Evolutionary conservation across 2,888 invertebrate genomes (phyloP), one percentile per base, ranked within the genome.

Genomic region (Leptogaster cylindrica): DNA sequence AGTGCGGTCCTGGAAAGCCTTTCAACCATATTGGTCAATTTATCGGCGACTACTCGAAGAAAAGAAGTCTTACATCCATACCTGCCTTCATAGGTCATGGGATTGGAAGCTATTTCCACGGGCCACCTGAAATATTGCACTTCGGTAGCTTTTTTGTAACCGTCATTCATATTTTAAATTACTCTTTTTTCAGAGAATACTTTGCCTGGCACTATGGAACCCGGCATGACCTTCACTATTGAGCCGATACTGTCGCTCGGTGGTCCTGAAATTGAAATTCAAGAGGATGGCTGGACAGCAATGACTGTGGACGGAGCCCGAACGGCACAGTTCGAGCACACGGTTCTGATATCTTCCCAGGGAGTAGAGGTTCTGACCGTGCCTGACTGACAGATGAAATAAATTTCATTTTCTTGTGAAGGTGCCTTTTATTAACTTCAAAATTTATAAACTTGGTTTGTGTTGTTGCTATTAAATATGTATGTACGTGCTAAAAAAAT

Each of bases 161-260:
- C n/a, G n/a, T n/a, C n/a, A n/a, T n/a, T n/a, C n/a, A 10, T 23
- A 20, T 44, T 51, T 27, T 10, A 44, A 27, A 41, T 46, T 36
- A n/a, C 25, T 25, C 8, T 14, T 25, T 41, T 36, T 16, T 0
- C 63, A 90, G 91, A 82, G 71, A 90, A 91, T 75, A 76, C 84
- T 61, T 83, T 85, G 72, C 85, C 86, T 0, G 92, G 90, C 0
- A 75, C 79, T 52, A 95, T 96, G 95, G 77, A 84, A 73, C 81
- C 90, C 2, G 95, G 95, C n/a, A 95, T 95, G 92, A 92, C 92
- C 0, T 97, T 97, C 76, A 97, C 97, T 0, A 92, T 97, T 74
- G 97, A 97, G 77, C 97, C 97, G 7, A 88, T 91, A 6, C 76
- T 97, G 12, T 87, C 89, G 1, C 89, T 93, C 73, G 95, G 95